Evolutionary conservation across 2,888 invertebrate genomes (phyloP), one percentile per base, ranked within the genome.

Genomic region (Polylopha cassiicola): DNA sequence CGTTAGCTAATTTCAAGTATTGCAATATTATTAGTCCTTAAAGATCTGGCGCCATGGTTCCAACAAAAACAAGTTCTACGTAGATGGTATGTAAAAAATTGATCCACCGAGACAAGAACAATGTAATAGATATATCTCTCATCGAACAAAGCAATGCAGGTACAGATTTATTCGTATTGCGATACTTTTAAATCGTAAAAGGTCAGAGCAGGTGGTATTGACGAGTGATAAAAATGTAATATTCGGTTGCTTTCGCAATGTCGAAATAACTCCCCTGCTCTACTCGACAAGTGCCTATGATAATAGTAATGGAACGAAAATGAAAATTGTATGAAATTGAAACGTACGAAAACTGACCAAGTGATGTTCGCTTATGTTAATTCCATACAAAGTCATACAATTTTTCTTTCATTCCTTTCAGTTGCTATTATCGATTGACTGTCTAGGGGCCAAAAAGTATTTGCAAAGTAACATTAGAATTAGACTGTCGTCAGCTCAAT

Each of bases 121-220:
- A 41, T 41, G 41, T 41, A 41, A 41, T 41, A 41, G 41, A 41
- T 34, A 36, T 34, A 34, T 36, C 41, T 36, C 64, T 58, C 62
- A 61, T 58, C 61, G 59, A 54, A 58, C 55, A 61, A 63, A 64
- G 60, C 59, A 58, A 38, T 29, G 33, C 17, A 46, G 39, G 46
- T 43, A 33, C 24, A 48, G 50, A 55, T 62, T 75, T 69, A 60
- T 67, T 75, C 55, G 48, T 58, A 60, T 53, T 55, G 61, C 62
- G 65, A 66, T 53, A 50, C 53, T 34, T 39, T 29, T 36, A 58
- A 51, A 28, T 48, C 44, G 18, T 23, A 76, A 74, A 77, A 76
- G 74, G 66, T 45, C 54, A 46, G 50, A 46, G 50, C 54, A 60
- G 63, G 58, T 41, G 65, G 65, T 69, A 69, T 41, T 41, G 34